These are phyloP conservation scores for Protodeltote pygarga DNA, from an alignment of 2,888 invertebrate genomes.

Conservation along the genomic window DNA sequence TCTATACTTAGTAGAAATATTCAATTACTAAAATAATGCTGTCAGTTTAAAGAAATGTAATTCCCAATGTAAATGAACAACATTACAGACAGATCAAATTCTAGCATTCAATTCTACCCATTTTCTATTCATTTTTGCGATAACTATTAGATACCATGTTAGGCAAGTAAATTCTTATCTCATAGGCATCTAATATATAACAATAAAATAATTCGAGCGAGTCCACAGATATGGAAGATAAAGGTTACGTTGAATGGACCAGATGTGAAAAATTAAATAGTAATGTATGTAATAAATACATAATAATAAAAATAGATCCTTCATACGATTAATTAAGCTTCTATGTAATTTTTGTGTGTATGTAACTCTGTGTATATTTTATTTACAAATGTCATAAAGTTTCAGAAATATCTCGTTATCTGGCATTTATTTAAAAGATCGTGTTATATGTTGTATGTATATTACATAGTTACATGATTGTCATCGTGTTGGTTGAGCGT, in stretches of 20 bases:
- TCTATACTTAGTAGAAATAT: slow-evolving; percentile 53
- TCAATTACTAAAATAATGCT: slow-evolving; percentile 40
- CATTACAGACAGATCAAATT: slow-evolving; percentile 26
- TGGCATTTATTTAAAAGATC: slow-evolving; percentile 68
- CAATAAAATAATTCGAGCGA: slow-evolving; percentile 40
- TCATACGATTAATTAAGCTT: slow-evolving; percentile 57
- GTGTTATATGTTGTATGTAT: slow-evolving; percentile 51
- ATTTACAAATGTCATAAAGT: slow-evolving; percentile 50
- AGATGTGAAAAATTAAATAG: slow-evolving; percentile 47
- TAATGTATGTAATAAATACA: slow-evolving; percentile 46
- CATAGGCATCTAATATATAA: slow-evolving; percentile 34
- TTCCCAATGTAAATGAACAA: slow-evolving; percentile 29
- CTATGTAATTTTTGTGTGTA: slow-evolving; percentile 61
- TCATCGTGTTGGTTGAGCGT: slow-evolving; percentile 40
- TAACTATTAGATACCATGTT: slow-evolving; percentile 22
- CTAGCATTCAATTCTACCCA: slow-evolving; percentile 24
- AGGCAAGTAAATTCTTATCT: slow-evolving; percentile 35
- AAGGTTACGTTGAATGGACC: slow-evolving; percentile 50
- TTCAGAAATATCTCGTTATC: slow-evolving; percentile 52
- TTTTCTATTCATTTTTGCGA: slow-evolving; percentile 12
- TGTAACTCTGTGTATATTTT: slow-evolving; percentile 58
- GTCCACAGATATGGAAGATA: slow-evolving; percentile 32
- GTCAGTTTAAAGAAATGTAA: slow-evolving; percentile 16
- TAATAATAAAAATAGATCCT: slow-evolving; percentile 53
- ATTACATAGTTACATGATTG: slow-evolving; percentile 41